Evolutionary conservation across 2,888 invertebrate genomes (phyloP), one percentile per base, ranked within the genome.

Genomic region (Cryptocheilus praepositus): DNA sequence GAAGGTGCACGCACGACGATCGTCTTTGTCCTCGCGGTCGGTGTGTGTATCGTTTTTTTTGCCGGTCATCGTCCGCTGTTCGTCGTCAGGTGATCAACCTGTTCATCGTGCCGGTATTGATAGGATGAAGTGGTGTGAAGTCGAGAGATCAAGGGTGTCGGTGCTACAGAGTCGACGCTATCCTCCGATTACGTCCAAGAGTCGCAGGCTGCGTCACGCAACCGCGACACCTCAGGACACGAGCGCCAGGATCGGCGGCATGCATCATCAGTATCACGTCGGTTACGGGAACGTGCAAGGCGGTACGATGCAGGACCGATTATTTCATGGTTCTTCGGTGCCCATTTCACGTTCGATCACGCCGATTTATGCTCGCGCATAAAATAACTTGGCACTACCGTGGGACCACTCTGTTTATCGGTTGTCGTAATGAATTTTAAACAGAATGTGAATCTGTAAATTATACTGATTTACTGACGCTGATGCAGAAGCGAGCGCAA

Each of bases 41-140:
- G 57, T 13, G 25, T 67, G 51, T 52, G 43, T 59, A 16, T 67
- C 25, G 59, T 64, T 65, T 58, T 67, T 16, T 36, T 36, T 36
- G 3, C 13, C 36, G 36, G 36, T 36, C 36, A 36, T 36, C 36
- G 36, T 11, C 36, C 25, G 25, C 13, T 11, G 36, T 11, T 36
- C 36, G 36, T 36, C 36, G 36, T 19, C 59, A 52, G 16, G 56
- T 64, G 54, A 64, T 58, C 25, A 8, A 5, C 52, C 52, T 58
- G n/a, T 25, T 13, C 36, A 36, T 11, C 36, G 36, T 36, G 11
- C 11, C 7, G 7, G 36, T 11, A 36, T 36, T 28, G 46, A 49
- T 72, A 82, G 63, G 70, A 83, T 83, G 83, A 83, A 83, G 81
- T 83, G 83, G 83, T 79, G 79, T 61, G 83, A 82, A 53, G 59